These are phyloP conservation scores for Sylvia borin DNA, from an alignment of 2,797 vertebrate genomes.

Conservation along the genomic window DNA sequence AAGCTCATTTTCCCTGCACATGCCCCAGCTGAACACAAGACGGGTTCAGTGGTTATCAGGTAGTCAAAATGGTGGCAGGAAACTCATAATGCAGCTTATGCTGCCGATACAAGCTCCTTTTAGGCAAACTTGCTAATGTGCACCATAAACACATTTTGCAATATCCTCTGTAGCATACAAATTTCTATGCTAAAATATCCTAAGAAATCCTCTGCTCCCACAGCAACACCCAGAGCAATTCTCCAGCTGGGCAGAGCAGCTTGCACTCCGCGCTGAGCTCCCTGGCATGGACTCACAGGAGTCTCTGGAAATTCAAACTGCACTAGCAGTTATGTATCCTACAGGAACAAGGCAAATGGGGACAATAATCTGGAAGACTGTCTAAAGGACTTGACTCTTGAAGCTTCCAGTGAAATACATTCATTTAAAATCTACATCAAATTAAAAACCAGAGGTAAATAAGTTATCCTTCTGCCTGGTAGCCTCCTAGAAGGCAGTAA, in stretches of 20 bases:
- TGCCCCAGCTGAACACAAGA: not conserved
- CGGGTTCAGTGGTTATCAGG: not conserved
- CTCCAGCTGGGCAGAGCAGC: not conserved
- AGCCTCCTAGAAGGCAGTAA: not conserved
- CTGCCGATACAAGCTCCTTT: not conserved
- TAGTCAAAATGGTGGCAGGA: not conserved
- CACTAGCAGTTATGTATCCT: not conserved
- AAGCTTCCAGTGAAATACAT: not conserved
- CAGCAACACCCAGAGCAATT: not conserved
- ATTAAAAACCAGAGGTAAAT: not conserved
- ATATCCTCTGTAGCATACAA: not conserved
- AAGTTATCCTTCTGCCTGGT: not conserved
- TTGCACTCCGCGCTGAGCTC: not conserved
- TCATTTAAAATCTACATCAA: not conserved
- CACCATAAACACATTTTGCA: not conserved
- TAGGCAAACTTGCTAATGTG: not conserved
- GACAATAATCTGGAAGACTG: not conserved
- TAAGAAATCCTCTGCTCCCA: not conserved
- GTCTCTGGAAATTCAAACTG: not conserved
- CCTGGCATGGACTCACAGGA: not conserved
- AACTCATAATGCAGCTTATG: not conserved
- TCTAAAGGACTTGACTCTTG: not conserved
- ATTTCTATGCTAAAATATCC: not conserved
- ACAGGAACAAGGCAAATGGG: not conserved
- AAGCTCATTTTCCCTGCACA: not conserved